These are phyloP conservation scores for Drosophila dunni DNA, from an alignment of 1,140 invertebrate genomes.

Conservation along the genomic window DNA sequence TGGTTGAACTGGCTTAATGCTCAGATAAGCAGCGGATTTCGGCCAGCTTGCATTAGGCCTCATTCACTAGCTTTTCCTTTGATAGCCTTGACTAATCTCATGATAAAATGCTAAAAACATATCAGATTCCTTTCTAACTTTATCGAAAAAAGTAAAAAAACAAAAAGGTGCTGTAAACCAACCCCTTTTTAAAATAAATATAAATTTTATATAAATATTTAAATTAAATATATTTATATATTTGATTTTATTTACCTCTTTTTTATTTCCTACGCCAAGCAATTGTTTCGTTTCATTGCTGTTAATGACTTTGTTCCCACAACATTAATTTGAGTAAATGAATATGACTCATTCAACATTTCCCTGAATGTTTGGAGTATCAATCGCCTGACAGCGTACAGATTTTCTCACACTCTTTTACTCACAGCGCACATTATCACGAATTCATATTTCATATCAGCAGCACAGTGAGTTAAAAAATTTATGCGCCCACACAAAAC, in stretches of 20 bases:
- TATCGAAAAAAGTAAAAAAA: no score
- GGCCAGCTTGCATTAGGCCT: not conserved
- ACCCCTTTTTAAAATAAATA: no score
- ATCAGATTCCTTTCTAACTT: no score
- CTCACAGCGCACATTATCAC: slow-evolving; percentile 58
- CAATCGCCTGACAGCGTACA: slow-evolving; percentile 27
- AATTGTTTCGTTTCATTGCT: not conserved
- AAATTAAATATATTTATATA: not conserved
- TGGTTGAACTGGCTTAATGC: slow-evolving; percentile 33
- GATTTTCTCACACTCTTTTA: slow-evolving; percentile 58
- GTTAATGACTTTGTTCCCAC: slow-evolving; percentile 23
- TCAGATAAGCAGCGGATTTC: slow-evolving; percentile 7
- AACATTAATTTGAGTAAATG: slow-evolving; percentile 4
- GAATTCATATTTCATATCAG: slow-evolving; percentile 72
- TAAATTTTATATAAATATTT: not conserved
- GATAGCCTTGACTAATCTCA: not conserved
- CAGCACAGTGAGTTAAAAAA: slow-evolving; percentile 56
- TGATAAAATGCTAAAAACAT: not conserved
- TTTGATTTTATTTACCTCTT: not conserved
- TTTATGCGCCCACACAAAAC: slow-evolving; percentile 73
- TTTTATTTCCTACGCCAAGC: not conserved
- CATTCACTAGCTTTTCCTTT: slow-evolving; percentile 4
- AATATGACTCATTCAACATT: slow-evolving; percentile 36
- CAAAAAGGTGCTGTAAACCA: no score
- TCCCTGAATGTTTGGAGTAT: slow-evolving; percentile 6